phyloP scores from a whole-genome alignment of 1,140 invertebrate genomes.

The Zaprionus kolodkinae region DNA sequence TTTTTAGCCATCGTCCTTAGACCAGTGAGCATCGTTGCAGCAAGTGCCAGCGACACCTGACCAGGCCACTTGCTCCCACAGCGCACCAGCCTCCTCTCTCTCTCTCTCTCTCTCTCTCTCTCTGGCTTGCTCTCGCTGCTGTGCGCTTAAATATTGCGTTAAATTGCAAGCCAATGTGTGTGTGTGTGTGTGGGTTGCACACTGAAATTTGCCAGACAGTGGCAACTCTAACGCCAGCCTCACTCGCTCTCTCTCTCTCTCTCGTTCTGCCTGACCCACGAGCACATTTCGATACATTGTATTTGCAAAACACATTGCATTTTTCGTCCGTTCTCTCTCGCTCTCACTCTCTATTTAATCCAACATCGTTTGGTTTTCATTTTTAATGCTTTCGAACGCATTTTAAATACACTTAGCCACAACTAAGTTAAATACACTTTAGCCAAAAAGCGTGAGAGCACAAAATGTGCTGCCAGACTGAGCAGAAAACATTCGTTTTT shows the following conservation, averaged over 20 bases:
- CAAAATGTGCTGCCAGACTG: background rate
- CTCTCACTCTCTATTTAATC: constrained; percentile 15
- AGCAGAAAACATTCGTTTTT: background rate
- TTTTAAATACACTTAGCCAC: background rate
- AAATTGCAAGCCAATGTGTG: background rate
- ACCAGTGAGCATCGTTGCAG: background rate
- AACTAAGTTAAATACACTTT: constrained; percentile 2
- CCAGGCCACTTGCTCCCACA: background rate
- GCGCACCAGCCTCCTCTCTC: background rate
- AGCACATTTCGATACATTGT: constrained; percentile 46
- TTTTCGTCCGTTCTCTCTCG: constrained; percentile 35
- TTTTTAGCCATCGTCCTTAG: constrained; percentile 15
- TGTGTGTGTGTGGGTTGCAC: constrained; percentile 9
- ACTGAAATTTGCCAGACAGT: constrained; percentile 16
- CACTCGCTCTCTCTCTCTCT: background rate
- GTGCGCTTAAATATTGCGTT: background rate
- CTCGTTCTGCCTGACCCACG: background rate
- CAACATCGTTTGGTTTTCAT: background rate
- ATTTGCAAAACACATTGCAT: constrained; percentile 67
- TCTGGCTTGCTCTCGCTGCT: background rate
- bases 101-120: no score
- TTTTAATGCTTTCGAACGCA: background rate
- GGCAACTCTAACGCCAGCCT: no score
- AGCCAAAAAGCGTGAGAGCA: background rate
- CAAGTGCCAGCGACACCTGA: background rate